A percentile compares a stretch with the other conserved stretches of the same genome.
These are phyloP conservation scores for Erythrolamprus reginae DNA, from an alignment of 2,113 vertebrate genomes.

Conservation along the genomic window DNA sequence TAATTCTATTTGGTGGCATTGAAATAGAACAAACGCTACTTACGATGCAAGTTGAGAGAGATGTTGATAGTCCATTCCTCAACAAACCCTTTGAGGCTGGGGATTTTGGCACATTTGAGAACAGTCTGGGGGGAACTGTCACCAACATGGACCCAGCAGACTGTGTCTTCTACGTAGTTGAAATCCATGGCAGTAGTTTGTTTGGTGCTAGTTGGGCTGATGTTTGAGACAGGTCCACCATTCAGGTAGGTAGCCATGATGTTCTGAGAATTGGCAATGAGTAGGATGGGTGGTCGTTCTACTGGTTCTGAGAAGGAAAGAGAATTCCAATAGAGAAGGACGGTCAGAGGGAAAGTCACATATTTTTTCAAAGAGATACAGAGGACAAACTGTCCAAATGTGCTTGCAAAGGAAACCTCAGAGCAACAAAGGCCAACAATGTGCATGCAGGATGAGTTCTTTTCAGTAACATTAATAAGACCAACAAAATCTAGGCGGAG, in stretches of 20 bases:
- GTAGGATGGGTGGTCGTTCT: conserved; percentile 84
- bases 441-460: not conserved
- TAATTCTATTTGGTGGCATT: not conserved
- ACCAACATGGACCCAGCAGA: conserved; percentile 93
- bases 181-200: conserved; percentile 98
- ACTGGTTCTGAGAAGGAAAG: conserved; percentile 75
- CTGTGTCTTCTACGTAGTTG: conserved; percentile 84
- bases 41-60: conserved; percentile 93
- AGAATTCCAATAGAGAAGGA: not conserved
- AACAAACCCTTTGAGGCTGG: conserved; percentile 83
- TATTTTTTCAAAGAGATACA: not conserved
- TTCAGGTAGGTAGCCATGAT: conserved; percentile 89
- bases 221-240: conserved; percentile 76
- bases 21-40: conserved; percentile 62
- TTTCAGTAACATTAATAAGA: not conserved
- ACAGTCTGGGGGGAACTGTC: conserved; percentile 82
- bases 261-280: conserved; percentile 94
- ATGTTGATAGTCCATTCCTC: conserved; percentile 88
- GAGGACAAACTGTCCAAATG: not conserved
- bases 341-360: not conserved
- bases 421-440: not conserved
- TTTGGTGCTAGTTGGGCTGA: conserved; percentile 83
- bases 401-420: not conserved
- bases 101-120: conserved; percentile 91
- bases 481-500: not conserved